Evolutionary conservation across 2,888 invertebrate genomes (phyloP).

Genomic region (Oligia latruncula): DNA sequence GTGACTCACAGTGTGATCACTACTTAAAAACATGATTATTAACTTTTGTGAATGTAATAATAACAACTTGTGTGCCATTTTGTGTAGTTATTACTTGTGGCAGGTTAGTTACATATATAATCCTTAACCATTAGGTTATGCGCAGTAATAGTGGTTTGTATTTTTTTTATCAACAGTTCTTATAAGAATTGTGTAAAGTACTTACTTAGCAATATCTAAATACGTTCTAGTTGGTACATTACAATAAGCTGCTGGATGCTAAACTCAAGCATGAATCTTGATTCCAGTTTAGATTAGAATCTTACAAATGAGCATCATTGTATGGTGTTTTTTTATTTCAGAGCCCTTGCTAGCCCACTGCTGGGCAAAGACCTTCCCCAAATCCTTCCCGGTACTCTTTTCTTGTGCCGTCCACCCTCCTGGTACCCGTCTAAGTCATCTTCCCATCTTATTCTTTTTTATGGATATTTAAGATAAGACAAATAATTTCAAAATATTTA

Average conservation of each 20-base stretch:
- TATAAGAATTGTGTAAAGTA: neutral
- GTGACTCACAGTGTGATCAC: slow-evolving; percentile 31
- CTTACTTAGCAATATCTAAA: slow-evolving; percentile 6
- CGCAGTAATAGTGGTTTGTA: neutral
- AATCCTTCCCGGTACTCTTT: neutral
- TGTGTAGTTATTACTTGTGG: slow-evolving; percentile 1
- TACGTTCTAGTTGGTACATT: neutral
- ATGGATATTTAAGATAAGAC: neutral
- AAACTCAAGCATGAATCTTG: neutral
- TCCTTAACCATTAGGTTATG: neutral
- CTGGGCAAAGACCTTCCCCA: neutral
- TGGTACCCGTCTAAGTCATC: neutral
- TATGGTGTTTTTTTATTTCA: neutral
- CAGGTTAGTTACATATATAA: neutral
- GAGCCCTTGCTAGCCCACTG: neutral
- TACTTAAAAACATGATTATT: slow-evolving; percentile 19
- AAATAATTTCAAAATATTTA: slow-evolving; percentile 77
- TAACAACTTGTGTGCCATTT: slow-evolving; percentile 31
- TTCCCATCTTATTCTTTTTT: neutral
- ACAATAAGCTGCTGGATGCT: neutral
- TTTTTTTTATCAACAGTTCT: too few relatives aligned
- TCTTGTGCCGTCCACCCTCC: neutral
- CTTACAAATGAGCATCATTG: neutral
- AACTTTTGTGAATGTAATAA: slow-evolving; percentile 28
- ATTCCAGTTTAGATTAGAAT: neutral